These are phyloP conservation scores for Holocentrus rufus DNA, from an alignment of 2,797 vertebrate genomes.

Conservation along the genomic window DNA sequence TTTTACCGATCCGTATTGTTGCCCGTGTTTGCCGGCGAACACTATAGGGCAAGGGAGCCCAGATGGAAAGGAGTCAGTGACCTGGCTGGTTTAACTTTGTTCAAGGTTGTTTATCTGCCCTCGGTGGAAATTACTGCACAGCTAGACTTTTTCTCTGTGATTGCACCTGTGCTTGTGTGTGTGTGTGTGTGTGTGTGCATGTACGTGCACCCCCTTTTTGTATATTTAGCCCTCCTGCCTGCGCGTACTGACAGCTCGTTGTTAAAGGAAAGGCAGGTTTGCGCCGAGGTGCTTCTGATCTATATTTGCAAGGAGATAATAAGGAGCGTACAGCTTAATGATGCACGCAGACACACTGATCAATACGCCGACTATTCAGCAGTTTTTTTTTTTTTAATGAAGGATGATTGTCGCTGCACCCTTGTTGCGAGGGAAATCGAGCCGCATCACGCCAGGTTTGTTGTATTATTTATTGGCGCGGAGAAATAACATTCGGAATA, in stretches of 20 bases:
- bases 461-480: constrained; percentile 33
- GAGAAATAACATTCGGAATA: constrained; percentile 39
- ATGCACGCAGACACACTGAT: constrained; percentile 49
- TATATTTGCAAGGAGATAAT: constrained; percentile 50
- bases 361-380: constrained; percentile 54
- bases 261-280: constrained; percentile 29
- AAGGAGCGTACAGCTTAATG: constrained; percentile 37
- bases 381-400: constrained; percentile 55
- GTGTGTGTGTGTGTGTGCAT: constrained; percentile 12
- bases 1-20: constrained; percentile 12
- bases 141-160: background rate
- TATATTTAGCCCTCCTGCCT: constrained; percentile 5
- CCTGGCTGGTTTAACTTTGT: constrained; percentile 14
- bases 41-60: background rate
- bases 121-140: constrained; percentile 20
- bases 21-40: background rate
- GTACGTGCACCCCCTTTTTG: background rate
- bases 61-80: background rate
- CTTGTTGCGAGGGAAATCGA: constrained; percentile 45
- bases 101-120: constrained; percentile 34
- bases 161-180: background rate
- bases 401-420: constrained; percentile 20
- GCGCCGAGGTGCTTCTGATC: constrained; percentile 34
- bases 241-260: constrained; percentile 17
- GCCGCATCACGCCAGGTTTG: constrained; percentile 15